Evolutionary conservation across 2,797 vertebrate genomes (phyloP).

Genomic region (Sphaeramia orbicularis): DNA sequence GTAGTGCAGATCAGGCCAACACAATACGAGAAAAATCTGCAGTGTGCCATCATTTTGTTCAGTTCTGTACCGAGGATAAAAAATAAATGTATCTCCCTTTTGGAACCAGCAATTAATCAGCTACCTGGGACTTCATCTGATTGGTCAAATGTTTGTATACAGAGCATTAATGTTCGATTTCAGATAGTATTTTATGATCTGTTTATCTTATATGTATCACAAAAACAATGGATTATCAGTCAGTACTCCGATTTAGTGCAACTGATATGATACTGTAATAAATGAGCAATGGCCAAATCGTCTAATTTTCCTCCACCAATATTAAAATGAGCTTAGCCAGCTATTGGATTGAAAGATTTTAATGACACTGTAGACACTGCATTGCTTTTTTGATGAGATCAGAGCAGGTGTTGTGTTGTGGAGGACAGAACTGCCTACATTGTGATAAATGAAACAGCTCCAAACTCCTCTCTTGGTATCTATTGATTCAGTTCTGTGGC

Average conservation of each 20-base stretch:
- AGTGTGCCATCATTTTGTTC: no score
- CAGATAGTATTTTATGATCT: no score
- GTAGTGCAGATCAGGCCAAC: no score
- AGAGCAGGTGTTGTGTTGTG: constrained; percentile 72
- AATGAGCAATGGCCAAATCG: constrained; percentile 30
- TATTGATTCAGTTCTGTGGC: constrained; percentile 71
- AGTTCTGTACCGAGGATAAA: no score
- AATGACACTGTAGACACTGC: constrained; percentile 45
- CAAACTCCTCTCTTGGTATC: constrained; percentile 66
- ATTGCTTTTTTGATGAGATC: constrained; percentile 60
- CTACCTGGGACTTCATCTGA: no score
- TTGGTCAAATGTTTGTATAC: no score
- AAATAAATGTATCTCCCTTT: no score
- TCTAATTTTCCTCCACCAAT: constrained; percentile 17
- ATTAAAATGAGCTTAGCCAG: constrained; percentile 28
- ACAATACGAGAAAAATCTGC: no score
- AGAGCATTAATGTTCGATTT: no score
- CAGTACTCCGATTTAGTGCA: background rate
- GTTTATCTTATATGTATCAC: no score
- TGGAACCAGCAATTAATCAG: no score
- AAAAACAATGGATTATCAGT: no score
- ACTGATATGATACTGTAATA: constrained; percentile 22
- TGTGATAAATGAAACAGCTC: constrained; percentile 80
- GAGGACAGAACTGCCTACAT: constrained; percentile 52
- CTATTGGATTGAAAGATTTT: constrained; percentile 48